Base-by-base conservation (phyloP, 1,140 invertebrate genomes). In the Euwallacea fornicatus region DNA sequence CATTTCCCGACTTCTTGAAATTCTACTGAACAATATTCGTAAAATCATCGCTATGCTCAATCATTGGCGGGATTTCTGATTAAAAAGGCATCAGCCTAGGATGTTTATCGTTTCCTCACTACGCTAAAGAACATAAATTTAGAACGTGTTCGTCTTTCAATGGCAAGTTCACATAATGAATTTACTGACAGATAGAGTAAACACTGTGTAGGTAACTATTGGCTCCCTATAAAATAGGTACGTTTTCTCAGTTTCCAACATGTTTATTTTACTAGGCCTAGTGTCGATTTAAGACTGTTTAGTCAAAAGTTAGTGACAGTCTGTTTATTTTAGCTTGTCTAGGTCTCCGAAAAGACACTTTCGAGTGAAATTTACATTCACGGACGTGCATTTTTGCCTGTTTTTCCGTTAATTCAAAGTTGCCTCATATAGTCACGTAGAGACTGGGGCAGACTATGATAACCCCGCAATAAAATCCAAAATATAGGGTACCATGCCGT, bases 131-230 rank as follows among this genome's bases (percentile, higher is more conserved):
- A 33, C 21, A 33, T 33, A 33, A 33, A 33, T 33, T 33, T 33
- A 33, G 21, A 33, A 33, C 21, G 21, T 33, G 21, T 33, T 33
- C 21, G 21, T 64, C 6, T 66, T 66, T 66, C 50, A 66, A 10
- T 66, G 64, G 21, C 64, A 66, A 66, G 64, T 66, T 66, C 64
- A 66, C 2, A 66, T 66, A 66, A 66, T 66, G 64, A 66, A 55
- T 50, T 66, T 41, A 10, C 41, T 50, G 64, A 66, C 64, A 66
- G 64, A 66, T 54, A 33, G 33, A 7, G 64, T 66, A 66, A 66
- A 66, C 64, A 66, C 7, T 9, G 47, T 42, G 7, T 13, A 42
- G 21, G 21, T 33, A 66, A 66, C 53, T 66, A 41, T 66, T 54
- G 47, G 46, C 55, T 66, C 41, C 50, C 10, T 66, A 55, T 55